Base-by-base conservation (phyloP, 2,888 invertebrate species). In the Dryococelus australis region DNA sequence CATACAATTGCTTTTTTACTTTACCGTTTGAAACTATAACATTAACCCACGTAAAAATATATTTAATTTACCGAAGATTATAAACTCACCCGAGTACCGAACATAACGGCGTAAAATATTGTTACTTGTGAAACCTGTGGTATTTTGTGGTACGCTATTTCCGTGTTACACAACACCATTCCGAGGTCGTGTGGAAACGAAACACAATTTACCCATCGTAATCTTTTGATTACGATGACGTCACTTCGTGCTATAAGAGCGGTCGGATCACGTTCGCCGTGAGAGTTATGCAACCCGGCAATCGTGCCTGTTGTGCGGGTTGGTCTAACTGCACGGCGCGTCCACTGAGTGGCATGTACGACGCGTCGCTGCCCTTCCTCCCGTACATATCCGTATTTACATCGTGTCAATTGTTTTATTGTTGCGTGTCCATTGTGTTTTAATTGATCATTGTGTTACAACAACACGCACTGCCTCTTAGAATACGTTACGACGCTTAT, bases 331-430 rank as follows among this genome's bases (percentile, higher is more conserved):
- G 6, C 6, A 65, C 65, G 65, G 65, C 65, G 65, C 65, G n/a
- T 16, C 65, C 65, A n/a, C 13, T 1, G 65, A 65, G 65, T 3
- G 65, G 65, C 65, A n/a, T 65, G 65, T n/a, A n/a, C 20, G 65
- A n/a, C 65, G 65, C 65, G 65, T 65, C 65, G 65, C 47, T 47
- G 47, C 8, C 5, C 16, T 47, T 47, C 47, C 47, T 47, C 12
- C 47, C 47, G 10, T 20, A 65, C 12, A 65, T 65, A 65, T 65
- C 24, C 65, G 6, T 65, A 24, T 65, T 65, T 65, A 65, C 65
- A 65, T 65, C 65, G 65, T 65, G 65, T 65, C 65, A n/a, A 65
- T 65, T 65, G 65, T 65, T 65, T 65, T 65, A 65, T 65, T 65
- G 20, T n/a, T 8, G 65, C 65, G 65, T 8, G 65, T 20, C 65